A percentile compares a stretch with the other conserved stretches of the same genome.
These are phyloP conservation scores for Leptinotarsa tumamoca DNA, from an alignment of 2,888 invertebrate genomes.

Conservation along the genomic window DNA sequence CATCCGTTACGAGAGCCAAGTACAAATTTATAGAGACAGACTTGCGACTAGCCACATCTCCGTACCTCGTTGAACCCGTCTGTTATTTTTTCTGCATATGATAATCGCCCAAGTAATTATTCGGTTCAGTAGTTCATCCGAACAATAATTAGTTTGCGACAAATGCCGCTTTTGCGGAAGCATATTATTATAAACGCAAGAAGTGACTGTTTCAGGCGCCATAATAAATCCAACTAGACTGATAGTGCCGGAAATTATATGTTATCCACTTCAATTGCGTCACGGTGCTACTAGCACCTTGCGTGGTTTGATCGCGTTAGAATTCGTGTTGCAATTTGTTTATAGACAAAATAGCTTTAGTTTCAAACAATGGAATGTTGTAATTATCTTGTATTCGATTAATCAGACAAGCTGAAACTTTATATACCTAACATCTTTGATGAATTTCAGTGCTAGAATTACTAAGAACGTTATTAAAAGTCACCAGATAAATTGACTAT, in stretches of 20 bases:
- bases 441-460: too few relatives aligned
- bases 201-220: slow-evolving; percentile 41
- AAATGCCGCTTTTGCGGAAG: slow-evolving; percentile 22
- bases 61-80: background rate
- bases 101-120: background rate
- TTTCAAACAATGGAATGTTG: background rate
- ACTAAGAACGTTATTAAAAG: too few relatives aligned
- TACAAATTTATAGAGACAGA: background rate
- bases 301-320: slow-evolving; percentile 37
- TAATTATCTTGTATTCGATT: too few relatives aligned
- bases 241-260: slow-evolving; percentile 47
- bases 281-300: slow-evolving; percentile 37
- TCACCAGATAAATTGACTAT: too few relatives aligned
- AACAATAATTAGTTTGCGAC: slow-evolving; percentile 28
- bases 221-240: slow-evolving; percentile 42
- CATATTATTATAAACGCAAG: slow-evolving; percentile 26
- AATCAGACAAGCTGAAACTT: too few relatives aligned
- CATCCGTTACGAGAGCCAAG: background rate
- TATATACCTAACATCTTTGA: too few relatives aligned
- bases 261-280: slow-evolving; percentile 39
- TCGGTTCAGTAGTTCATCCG: slow-evolving; percentile 21
- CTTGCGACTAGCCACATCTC: background rate
- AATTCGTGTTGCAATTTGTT: slow-evolving; percentile 5
- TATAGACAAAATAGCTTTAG: background rate
- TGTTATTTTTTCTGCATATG: background rate